Conservation (phyloP, 2,888 invertebrate species). For the Magallana nippona region DNA sequence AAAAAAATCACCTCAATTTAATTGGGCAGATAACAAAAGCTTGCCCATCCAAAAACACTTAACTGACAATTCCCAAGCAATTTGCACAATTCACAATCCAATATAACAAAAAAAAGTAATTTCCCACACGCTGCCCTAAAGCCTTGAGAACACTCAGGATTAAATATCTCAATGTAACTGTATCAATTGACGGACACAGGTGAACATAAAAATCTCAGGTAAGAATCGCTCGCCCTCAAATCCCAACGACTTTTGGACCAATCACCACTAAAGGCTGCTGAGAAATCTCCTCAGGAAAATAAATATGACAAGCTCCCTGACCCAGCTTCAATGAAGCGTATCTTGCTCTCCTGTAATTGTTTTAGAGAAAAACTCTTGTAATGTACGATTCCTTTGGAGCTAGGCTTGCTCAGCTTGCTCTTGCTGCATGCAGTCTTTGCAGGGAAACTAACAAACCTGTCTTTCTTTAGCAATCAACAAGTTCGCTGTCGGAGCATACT, state of each 20-base stretch:
- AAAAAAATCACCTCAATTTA: neutral
- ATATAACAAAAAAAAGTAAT: neutral
- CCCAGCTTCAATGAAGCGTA: constrained; percentile 13
- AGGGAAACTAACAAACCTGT: neutral
- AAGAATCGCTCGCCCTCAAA: neutral
- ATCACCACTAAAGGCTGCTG: constrained; percentile 13
- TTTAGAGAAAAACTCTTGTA: neutral
- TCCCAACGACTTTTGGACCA: neutral
- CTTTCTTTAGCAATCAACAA: neutral
- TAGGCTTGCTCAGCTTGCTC: neutral
- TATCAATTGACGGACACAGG: constrained; percentile 23
- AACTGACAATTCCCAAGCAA: constrained; percentile 23
- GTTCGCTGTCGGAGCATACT: neutral
- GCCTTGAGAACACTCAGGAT: neutral
- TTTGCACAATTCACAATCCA: constrained; percentile 6
- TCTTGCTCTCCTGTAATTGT: constrained; percentile 3
- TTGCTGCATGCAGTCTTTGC: neutral
- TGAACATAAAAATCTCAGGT: constrained; percentile 10
- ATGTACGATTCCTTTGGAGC: neutral
- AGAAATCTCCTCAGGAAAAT: neutral
- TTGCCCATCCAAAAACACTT: constrained; percentile 30
- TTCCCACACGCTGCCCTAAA: neutral
- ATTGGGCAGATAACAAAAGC: constrained; percentile 31
- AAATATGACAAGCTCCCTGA: neutral
- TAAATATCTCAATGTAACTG: constrained; percentile 3